Conservation (phyloP, 2,888 invertebrate species). For the Plemyria rubiginata region DNA sequence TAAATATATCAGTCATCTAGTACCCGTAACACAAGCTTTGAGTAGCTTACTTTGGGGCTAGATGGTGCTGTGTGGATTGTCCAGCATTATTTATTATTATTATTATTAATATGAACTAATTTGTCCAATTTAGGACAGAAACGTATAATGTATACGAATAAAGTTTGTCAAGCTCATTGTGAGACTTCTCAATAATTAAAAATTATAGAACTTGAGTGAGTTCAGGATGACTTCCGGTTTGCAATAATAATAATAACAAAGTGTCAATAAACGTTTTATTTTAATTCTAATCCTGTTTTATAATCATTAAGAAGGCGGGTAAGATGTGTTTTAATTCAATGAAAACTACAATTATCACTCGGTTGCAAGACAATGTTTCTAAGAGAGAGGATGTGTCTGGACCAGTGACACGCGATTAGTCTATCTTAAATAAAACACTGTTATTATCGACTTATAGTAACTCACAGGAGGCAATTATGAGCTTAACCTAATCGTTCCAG, state of each 20-base stretch:
- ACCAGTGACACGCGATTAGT: slow-evolving; percentile 32
- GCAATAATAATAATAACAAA: slow-evolving; percentile 13
- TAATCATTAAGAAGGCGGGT: slow-evolving; percentile 40
- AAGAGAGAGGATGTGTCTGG: slow-evolving; percentile 30
- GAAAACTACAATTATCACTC: slow-evolving; percentile 37
- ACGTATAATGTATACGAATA: too few relatives aligned
- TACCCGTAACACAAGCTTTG: too few relatives aligned
- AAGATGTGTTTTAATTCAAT: slow-evolving; percentile 46
- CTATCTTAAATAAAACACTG: slow-evolving; percentile 12
- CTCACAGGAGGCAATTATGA: slow-evolving; percentile 14
- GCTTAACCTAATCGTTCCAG: slow-evolving; percentile 10
- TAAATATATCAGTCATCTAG: too few relatives aligned
- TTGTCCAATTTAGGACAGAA: too few relatives aligned
- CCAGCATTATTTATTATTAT: too few relatives aligned
- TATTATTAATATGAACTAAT: too few relatives aligned
- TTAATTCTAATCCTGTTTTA: slow-evolving; percentile 30
- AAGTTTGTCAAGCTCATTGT: background rate
- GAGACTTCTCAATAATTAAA: background rate
- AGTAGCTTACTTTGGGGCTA: too few relatives aligned
- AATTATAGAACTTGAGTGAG: slow-evolving; percentile 1
- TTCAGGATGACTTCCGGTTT: slow-evolving; percentile 20
- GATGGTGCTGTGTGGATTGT: too few relatives aligned
- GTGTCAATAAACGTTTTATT: slow-evolving; percentile 1
- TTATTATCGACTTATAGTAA: slow-evolving; percentile 22
- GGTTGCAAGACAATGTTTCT: slow-evolving; percentile 33